Percentiles rank a stretch among this genome's conserved stretches.
Evolutionary conservation across 2,888 invertebrate species (phyloP).

Genomic region (Drosophila parthenogenetica): DNA sequence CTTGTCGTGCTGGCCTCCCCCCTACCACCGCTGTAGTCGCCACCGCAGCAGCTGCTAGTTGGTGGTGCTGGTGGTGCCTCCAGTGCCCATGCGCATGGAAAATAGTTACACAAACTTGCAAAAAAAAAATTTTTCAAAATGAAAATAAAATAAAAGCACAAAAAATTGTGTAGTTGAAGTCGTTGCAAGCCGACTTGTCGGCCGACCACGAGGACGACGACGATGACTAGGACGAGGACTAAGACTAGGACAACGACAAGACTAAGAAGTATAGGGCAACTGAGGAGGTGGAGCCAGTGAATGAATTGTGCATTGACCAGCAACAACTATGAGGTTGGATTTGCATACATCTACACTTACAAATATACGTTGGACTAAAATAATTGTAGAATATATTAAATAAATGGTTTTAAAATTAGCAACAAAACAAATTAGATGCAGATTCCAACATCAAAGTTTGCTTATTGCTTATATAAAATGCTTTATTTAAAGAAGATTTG

Average conservation of each 20-base stretch:
- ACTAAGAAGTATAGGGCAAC: constrained; percentile 15
- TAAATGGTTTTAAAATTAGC: too few relatives aligned
- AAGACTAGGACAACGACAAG: constrained; percentile 15
- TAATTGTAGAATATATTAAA: too few relatives aligned
- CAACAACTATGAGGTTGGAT: constrained; percentile 49
- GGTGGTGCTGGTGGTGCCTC: constrained; percentile 62
- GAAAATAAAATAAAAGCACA: constrained; percentile 34
- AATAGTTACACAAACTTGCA: constrained; percentile 77
- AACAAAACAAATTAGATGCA: too few relatives aligned
- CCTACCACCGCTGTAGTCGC: constrained; percentile 12
- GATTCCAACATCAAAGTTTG: too few relatives aligned
- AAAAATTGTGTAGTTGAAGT: constrained; percentile 39
- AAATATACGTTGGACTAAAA: neutral
- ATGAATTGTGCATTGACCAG: constrained; percentile 61
- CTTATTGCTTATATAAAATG: too few relatives aligned
- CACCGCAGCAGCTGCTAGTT: constrained; percentile 16
- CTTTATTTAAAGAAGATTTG: too few relatives aligned
- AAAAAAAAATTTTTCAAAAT: constrained; percentile 39
- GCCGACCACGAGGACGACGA: constrained; percentile 22
- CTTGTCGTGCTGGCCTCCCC: constrained; percentile 20
- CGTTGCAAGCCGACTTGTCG: constrained; percentile 52
- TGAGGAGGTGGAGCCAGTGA: constrained; percentile 53
- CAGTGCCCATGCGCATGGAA: constrained; percentile 80
- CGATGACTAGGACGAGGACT: constrained; percentile 1
- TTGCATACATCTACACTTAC: constrained; percentile 55